These are phyloP conservation scores for Perizoma affinitatum DNA, from an alignment of 2,888 invertebrate genomes.

Conservation along the genomic window DNA sequence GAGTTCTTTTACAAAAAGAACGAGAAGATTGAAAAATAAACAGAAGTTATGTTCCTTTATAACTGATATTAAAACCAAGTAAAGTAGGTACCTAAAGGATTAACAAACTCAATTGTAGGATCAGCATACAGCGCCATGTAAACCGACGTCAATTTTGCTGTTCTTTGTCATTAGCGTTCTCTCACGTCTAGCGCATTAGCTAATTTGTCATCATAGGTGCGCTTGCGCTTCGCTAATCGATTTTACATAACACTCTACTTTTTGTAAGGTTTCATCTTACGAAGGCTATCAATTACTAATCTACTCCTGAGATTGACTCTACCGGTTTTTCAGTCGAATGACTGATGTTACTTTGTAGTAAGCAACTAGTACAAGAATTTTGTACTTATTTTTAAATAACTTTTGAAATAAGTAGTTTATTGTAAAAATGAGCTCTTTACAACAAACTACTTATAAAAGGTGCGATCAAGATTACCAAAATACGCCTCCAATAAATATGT, in stretches of 20 bases:
- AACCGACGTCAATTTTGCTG: conserved; percentile 53
- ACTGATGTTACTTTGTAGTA: conserved; percentile 4
- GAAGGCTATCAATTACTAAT: conserved; percentile 33
- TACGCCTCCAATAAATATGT: too few relatives aligned
- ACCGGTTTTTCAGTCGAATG: conserved; percentile 17
- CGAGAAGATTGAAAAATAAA: too few relatives aligned
- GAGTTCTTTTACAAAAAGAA: too few relatives aligned
- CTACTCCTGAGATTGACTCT: conserved; percentile 36
- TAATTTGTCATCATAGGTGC: conserved; percentile 71
- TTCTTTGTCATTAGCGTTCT: conserved; percentile 75
- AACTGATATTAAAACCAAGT: background rate
- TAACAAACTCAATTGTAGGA: conserved; percentile 1
- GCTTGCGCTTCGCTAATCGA: conserved; percentile 54
- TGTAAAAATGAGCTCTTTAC: too few relatives aligned
- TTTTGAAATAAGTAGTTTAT: background rate
- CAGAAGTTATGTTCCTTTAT: too few relatives aligned
- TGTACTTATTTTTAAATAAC: too few relatives aligned
- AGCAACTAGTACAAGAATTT: background rate
- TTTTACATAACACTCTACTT: conserved; percentile 46
- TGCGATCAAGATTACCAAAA: too few relatives aligned
- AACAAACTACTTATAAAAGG: too few relatives aligned
- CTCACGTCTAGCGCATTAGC: conserved; percentile 76
- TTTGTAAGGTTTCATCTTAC: conserved; percentile 25
- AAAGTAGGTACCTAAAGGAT: background rate
- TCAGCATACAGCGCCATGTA: conserved; percentile 54